These are phyloP conservation scores for Anoplophora glabripennis DNA, from an alignment of 1,140 invertebrate genomes.

Conservation along the genomic window DNA sequence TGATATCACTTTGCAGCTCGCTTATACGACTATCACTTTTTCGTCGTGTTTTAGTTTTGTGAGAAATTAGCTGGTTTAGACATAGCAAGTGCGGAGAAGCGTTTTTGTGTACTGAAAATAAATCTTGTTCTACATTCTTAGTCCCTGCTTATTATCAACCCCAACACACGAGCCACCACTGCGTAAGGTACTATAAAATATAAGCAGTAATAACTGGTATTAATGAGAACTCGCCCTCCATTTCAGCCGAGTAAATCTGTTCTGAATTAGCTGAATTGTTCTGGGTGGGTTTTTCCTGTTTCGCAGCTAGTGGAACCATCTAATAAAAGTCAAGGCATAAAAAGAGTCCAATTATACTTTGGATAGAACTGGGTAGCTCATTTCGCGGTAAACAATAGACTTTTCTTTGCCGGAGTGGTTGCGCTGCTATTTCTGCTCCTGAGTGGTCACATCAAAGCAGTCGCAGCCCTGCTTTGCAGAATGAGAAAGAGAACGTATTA, in stretches of 20 bases:
- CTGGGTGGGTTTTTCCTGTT: constrained; percentile 11
- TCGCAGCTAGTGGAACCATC: background rate
- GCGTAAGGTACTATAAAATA: constrained; percentile 7
- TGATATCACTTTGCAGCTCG: too few relatives aligned
- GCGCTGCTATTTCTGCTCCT: constrained; percentile 4
- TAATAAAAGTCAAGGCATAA: constrained; percentile 15
- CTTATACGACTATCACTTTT: too few relatives aligned
- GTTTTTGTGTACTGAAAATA: too few relatives aligned
- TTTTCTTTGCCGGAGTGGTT: constrained; percentile 2
- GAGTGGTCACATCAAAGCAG: constrained; percentile 11
- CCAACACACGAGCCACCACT: too few relatives aligned
- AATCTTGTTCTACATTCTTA: too few relatives aligned
- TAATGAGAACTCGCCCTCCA: constrained; percentile 13
- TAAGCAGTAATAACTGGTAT: constrained; percentile 15
- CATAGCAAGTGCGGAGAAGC: too few relatives aligned
- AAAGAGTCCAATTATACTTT: constrained; percentile 12
- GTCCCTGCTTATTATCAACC: too few relatives aligned
- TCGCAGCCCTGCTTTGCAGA: background rate
- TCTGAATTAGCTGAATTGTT: constrained; percentile 18
- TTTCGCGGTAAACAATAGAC: constrained; percentile 11
- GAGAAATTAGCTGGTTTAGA: too few relatives aligned
- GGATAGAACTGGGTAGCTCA: constrained; percentile 3
- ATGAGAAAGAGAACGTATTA: background rate
- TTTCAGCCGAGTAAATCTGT: constrained; percentile 12
- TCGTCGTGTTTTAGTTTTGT: too few relatives aligned